These are phyloP conservation scores for Clamator glandarius DNA, from an alignment of 2,797 vertebrate genomes.

Conservation along the genomic window DNA sequence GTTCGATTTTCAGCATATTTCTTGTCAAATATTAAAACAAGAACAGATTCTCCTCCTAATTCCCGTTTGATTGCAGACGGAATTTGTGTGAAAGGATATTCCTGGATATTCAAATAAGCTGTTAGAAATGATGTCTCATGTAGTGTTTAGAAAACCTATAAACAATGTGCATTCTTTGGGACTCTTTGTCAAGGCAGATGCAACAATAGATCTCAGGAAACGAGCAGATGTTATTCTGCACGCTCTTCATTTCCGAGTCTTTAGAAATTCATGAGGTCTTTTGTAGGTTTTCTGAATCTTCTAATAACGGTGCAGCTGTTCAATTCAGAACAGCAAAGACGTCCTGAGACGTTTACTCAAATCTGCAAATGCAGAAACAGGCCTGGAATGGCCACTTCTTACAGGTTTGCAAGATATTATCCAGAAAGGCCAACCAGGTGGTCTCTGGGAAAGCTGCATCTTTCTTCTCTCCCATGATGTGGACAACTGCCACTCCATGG, in stretches of 20 bases:
- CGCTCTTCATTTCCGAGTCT: slow-evolving; percentile 47
- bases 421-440: not conserved
- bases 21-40: slow-evolving; percentile 23
- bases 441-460: not conserved
- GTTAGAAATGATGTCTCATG: not conserved
- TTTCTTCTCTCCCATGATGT: not conserved
- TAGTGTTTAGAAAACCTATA: slow-evolving; percentile 40
- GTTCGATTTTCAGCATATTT: slow-evolving; percentile 39
- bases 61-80: slow-evolving; percentile 16
- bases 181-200: slow-evolving; percentile 46
- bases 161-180: slow-evolving; percentile 38
- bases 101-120: slow-evolving; percentile 51
- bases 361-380: not conserved
- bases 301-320: slow-evolving; percentile 58
- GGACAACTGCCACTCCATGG: not conserved
- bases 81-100: slow-evolving; percentile 9
- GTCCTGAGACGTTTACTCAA: not conserved
- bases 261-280: slow-evolving; percentile 70
- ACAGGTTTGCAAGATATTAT: not conserved
- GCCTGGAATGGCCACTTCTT: not conserved
- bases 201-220: slow-evolving; percentile 54
- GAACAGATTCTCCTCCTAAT: slow-evolving; percentile 47
- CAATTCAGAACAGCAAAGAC: slow-evolving; percentile 3
- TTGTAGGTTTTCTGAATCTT: slow-evolving; percentile 59
- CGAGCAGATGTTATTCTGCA: slow-evolving; percentile 67